phyloP scores from a whole-genome alignment of 2,888 invertebrate species.

The Parasteatoda lunata region DNA sequence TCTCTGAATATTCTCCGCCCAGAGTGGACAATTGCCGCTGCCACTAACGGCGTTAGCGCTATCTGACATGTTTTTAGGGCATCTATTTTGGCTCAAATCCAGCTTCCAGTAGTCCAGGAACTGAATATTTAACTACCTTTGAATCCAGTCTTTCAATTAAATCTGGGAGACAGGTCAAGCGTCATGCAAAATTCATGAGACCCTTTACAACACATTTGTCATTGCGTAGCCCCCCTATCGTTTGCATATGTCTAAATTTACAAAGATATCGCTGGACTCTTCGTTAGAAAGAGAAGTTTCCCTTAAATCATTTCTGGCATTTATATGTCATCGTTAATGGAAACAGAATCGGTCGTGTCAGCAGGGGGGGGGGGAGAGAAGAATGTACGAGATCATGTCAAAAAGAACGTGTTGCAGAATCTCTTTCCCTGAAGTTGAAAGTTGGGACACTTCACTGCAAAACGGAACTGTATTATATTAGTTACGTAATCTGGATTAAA shows the following conservation, averaged over 20 bases:
- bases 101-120: not conserved
- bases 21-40: too few relatives aligned
- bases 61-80: constrained; percentile 10
- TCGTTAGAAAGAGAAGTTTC: constrained; percentile 12
- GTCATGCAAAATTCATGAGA: constrained; percentile 45
- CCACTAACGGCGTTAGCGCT: not conserved
- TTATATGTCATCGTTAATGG: constrained; percentile 37
- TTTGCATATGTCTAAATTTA: constrained; percentile 42
- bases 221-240: constrained; percentile 7
- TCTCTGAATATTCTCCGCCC: too few relatives aligned
- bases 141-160: constrained; percentile 53
- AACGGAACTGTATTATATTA: not conserved
- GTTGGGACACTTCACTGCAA: not conserved
- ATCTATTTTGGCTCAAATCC: constrained; percentile 17
- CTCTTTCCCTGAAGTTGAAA: not conserved
- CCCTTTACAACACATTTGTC: constrained; percentile 38
- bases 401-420: not conserved
- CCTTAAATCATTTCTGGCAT: constrained; percentile 39
- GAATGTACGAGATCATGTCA: not conserved
- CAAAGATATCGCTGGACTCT: not conserved
- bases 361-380: not conserved
- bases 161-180: constrained; percentile 44
- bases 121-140: constrained; percentile 49
- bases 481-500: too few relatives aligned
- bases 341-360: constrained; percentile 28